Evolutionary conservation across 2,888 invertebrate species (phyloP).

Genomic region (Synergus umbraculus): DNA sequence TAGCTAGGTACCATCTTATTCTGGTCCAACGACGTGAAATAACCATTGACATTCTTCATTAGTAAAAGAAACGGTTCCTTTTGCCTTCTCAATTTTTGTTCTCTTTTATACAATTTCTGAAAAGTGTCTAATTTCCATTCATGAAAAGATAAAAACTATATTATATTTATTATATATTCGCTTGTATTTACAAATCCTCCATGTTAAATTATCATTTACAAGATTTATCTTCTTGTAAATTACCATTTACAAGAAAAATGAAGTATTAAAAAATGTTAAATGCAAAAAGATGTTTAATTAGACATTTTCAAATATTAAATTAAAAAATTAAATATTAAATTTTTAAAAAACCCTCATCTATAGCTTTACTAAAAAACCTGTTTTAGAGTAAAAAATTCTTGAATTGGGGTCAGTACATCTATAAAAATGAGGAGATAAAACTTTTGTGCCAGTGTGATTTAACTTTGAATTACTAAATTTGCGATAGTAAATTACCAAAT

Average conservation of each 20-base stretch:
- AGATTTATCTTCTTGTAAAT: too few relatives aligned
- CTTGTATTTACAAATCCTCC: background rate
- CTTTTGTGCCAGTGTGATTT: background rate
- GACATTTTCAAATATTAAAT: too few relatives aligned
- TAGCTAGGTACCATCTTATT: conserved; percentile 3
- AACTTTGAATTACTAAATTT: background rate
- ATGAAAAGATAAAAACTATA: background rate
- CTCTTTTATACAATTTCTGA: background rate
- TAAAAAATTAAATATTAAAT: too few relatives aligned
- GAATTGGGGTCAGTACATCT: background rate
- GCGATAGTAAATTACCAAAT: background rate
- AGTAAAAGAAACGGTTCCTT: background rate
- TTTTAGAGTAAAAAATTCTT: background rate
- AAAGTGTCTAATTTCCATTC: background rate
- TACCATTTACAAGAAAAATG: too few relatives aligned
- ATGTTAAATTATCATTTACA: too few relatives aligned
- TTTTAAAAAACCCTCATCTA: background rate
- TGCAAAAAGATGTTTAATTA: too few relatives aligned
- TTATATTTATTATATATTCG: background rate
- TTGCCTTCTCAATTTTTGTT: background rate
- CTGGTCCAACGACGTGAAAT: background rate
- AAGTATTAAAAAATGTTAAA: too few relatives aligned
- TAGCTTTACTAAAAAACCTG: background rate
- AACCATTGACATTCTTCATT: conserved; percentile 15
- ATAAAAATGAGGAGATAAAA: background rate